These are phyloP conservation scores for Eremophila alpestris DNA, from an alignment of 2,797 vertebrate genomes.

Conservation along the genomic window DNA sequence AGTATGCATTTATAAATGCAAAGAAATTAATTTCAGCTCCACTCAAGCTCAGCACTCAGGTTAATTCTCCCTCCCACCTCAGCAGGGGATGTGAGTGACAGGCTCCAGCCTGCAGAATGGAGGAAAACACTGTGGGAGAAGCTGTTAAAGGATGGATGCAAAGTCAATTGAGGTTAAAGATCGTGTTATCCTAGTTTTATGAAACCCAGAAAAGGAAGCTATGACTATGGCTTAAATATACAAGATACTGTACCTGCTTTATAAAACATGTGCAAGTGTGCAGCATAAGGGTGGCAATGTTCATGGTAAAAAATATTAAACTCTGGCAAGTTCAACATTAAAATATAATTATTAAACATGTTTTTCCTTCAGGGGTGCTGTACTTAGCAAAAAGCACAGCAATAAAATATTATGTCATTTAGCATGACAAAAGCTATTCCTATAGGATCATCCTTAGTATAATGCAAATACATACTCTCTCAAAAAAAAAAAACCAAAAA, in stretches of 20 bases:
- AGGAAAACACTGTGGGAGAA: neutral
- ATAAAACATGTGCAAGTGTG: neutral
- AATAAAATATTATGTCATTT: neutral
- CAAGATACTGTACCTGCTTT: neutral
- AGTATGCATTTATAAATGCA: neutral
- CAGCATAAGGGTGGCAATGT: neutral
- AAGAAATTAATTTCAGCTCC: neutral
- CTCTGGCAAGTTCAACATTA: neutral
- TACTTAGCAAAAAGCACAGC: neutral
- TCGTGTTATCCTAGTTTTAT: neutral
- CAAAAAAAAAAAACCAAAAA: neutral
- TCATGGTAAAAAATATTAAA: neutral
- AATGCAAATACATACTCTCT: neutral
- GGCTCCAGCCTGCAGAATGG: neutral
- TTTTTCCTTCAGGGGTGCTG: neutral
- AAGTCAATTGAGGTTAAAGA: neutral
- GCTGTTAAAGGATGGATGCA: neutral
- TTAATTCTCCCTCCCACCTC: neutral
- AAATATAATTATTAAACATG: neutral
- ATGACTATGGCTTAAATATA: neutral
- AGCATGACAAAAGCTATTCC: neutral
- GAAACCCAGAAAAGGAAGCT: neutral
- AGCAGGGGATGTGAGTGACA: neutral
- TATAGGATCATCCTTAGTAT: neutral
- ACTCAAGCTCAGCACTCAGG: neutral